phyloP scores from a whole-genome alignment of 2,113 vertebrate species.

The Cettia cetti region DNA sequence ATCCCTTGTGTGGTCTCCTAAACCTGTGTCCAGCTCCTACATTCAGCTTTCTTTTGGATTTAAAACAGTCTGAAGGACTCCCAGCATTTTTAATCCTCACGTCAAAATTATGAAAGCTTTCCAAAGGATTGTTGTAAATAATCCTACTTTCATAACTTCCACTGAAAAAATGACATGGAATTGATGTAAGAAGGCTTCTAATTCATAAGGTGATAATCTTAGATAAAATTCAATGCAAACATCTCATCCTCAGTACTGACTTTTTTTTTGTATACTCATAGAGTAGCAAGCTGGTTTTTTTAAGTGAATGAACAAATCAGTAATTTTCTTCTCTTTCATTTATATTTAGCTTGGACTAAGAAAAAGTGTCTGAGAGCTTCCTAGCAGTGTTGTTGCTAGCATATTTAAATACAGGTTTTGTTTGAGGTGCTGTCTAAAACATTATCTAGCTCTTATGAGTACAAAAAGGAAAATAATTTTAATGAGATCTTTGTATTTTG shows the following conservation, averaged over 20 bases:
- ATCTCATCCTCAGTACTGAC: background rate
- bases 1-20: background rate
- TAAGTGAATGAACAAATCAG: background rate
- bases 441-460: background rate
- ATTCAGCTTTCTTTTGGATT: background rate
- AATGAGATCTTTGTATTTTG: background rate
- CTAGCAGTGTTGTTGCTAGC: background rate
- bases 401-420: background rate
- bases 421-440: background rate
- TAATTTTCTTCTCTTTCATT: background rate
- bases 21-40: background rate
- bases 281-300: background rate
- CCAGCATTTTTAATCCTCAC: background rate
- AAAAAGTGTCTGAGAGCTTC: background rate
- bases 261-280: background rate
- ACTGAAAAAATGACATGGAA: background rate
- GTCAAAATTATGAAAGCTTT: background rate
- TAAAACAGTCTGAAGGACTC: background rate
- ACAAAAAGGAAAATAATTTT: background rate
- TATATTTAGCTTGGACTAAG: background rate
- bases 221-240: background rate
- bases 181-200: background rate
- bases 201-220: background rate
- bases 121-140: background rate
- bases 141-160: background rate